phyloP scores from a whole-genome alignment of 2,888 invertebrate genomes.

The Drosophila subquinaria region DNA sequence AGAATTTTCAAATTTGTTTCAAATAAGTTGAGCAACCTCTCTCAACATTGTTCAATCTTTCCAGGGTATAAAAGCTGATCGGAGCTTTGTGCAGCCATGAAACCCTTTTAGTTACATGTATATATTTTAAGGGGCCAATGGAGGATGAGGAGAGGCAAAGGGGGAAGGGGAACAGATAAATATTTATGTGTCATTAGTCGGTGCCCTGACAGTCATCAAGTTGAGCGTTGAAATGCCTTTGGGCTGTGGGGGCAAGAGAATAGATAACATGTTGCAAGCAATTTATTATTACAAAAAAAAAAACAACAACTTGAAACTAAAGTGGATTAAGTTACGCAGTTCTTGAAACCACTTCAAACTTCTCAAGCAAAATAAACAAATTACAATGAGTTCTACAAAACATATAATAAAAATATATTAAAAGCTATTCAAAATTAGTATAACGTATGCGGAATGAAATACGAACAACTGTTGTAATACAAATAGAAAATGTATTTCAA shows the following conservation, averaged over 20 bases:
- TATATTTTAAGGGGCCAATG: constrained; percentile 9
- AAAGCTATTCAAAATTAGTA: background rate
- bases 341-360: constrained; percentile 5
- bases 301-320: constrained; percentile 29
- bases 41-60: background rate
- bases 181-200: constrained; percentile 78
- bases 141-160: background rate
- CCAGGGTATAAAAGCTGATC: constrained; percentile 42
- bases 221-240: constrained; percentile 70
- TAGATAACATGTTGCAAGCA: constrained; percentile 28
- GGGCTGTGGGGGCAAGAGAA: constrained; percentile 13
- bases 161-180: constrained; percentile 52
- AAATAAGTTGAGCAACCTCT: background rate
- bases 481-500: too few relatives aligned
- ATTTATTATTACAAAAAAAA: constrained; percentile 40
- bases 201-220: constrained; percentile 65
- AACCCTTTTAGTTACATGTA: constrained; percentile 70
- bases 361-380: constrained; percentile 4
- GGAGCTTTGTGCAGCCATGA: constrained; percentile 63
- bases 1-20: too few relatives aligned
- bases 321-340: constrained; percentile 44
- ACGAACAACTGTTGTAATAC: too few relatives aligned
- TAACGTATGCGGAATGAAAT: too few relatives aligned
- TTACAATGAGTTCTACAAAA: background rate
- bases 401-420: background rate